These are phyloP conservation scores for Drosophila seguyi DNA, from an alignment of 1,140 invertebrate species.

Conservation along the genomic window DNA sequence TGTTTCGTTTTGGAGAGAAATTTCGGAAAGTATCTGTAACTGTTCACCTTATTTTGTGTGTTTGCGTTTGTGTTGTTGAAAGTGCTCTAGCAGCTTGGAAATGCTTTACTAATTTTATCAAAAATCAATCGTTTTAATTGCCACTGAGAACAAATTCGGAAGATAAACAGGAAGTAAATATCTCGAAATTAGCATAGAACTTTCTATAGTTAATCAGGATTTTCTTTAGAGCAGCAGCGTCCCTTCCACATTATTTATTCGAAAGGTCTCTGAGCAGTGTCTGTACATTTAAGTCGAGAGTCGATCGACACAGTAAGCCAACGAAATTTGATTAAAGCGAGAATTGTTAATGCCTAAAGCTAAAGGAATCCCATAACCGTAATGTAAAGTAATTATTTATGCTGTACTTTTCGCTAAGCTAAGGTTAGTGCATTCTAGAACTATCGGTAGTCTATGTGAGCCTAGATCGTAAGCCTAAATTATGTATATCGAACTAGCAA, in stretches of 20 bases:
- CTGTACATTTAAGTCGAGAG: conserved; percentile 43
- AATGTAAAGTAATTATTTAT: conserved; percentile 84
- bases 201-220: conserved; percentile 31
- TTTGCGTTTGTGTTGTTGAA: conserved; percentile 72
- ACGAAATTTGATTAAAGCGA: conserved; percentile 47
- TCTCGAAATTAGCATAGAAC: conserved; percentile 55
- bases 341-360: conserved; percentile 64
- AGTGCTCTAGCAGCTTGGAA: conserved; percentile 63
- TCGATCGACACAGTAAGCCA: conserved; percentile 37
- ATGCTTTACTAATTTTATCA: conserved; percentile 75
- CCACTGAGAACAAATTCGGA: conserved; percentile 75
- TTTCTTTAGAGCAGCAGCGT: conserved; percentile 36
- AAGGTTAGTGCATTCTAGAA: conserved; percentile 85
- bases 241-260: conserved; percentile 42
- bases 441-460: conserved; percentile 81
- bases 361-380: conserved; percentile 55
- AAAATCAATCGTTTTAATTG: conserved; percentile 55
- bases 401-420: conserved; percentile 83
- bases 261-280: conserved; percentile 41
- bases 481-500: conserved; percentile 79
- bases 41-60: conserved; percentile 54
- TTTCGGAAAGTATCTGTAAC: conserved; percentile 26
- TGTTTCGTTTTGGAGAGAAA: conserved; percentile 62
- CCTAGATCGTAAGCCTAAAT: conserved; percentile 74
- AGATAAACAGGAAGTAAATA: conserved; percentile 71